Percentiles rank a stretch among this genome's conserved stretches.
Conservation (phyloP, 2,888 invertebrate species). For the Cerastoderma edule region DNA sequence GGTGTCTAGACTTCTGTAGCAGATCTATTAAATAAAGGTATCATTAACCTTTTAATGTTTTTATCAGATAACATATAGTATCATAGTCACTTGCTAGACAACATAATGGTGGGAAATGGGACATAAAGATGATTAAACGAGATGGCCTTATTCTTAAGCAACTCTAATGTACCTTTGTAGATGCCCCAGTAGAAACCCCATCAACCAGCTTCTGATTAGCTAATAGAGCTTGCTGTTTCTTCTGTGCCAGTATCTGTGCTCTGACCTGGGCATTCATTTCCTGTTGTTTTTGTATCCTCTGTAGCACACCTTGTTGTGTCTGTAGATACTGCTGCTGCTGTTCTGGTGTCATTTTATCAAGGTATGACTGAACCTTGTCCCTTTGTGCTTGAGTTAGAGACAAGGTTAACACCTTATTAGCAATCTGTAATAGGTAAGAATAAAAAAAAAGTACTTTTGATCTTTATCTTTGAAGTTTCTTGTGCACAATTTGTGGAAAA, state of each 20-base stretch:
- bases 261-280: slow-evolving; percentile 63
- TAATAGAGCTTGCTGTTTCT: slow-evolving; percentile 29
- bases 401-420: slow-evolving; percentile 83
- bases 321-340: slow-evolving; percentile 79
- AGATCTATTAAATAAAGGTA: too few relatives aligned
- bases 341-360: slow-evolving; percentile 76
- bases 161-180: slow-evolving; percentile 6
- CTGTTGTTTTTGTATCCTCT: slow-evolving; percentile 67
- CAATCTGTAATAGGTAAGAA: slow-evolving; percentile 69
- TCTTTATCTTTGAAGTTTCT: too few relatives aligned
- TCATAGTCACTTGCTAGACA: too few relatives aligned
- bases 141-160: too few relatives aligned
- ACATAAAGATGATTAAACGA: too few relatives aligned
- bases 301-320: slow-evolving; percentile 73
- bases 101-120: too few relatives aligned
- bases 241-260: slow-evolving; percentile 64
- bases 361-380: slow-evolving; percentile 73
- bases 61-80: too few relatives aligned
- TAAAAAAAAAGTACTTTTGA: too few relatives aligned
- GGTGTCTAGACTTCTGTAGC: too few relatives aligned
- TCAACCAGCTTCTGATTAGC: slow-evolving; percentile 10
- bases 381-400: slow-evolving; percentile 77
- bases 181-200: not conserved
- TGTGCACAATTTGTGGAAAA: too few relatives aligned
- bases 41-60: too few relatives aligned